These are phyloP conservation scores for Sapajus apella DNA, from an alignment of 2,113 vertebrate genomes.

Conservation along the genomic window DNA sequence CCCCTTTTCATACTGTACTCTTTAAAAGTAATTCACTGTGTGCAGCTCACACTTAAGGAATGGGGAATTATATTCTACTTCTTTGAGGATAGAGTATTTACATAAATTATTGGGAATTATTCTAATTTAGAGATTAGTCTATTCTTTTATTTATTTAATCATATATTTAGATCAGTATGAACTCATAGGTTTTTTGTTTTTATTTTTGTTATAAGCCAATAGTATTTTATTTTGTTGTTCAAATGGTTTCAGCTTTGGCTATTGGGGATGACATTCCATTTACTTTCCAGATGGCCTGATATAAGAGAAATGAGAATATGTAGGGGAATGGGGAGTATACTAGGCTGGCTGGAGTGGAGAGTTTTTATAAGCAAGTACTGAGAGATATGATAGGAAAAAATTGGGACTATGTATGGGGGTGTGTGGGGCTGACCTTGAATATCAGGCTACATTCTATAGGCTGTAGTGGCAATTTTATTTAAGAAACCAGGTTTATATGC, in stretches of 20 bases:
- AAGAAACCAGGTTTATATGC: not conserved
- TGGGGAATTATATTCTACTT: not conserved
- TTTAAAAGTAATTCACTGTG: not conserved
- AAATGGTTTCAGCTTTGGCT: not conserved
- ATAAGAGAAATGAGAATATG: not conserved
- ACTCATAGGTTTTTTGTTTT: not conserved
- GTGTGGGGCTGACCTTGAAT: not conserved
- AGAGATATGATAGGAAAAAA: not conserved
- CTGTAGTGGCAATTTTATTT: not conserved
- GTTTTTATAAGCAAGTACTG: constrained; percentile 9
- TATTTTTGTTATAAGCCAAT: not conserved
- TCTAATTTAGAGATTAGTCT: not conserved
- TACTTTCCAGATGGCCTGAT: not conserved
- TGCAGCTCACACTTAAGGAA: not conserved
- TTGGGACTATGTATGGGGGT: not conserved
- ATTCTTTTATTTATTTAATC: not conserved
- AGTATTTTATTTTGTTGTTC: not conserved
- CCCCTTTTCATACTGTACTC: not conserved
- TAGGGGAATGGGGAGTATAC: no score
- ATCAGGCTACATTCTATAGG: not conserved
- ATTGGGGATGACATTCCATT: not conserved
- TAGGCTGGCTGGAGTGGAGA: not conserved
- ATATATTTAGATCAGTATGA: not conserved
- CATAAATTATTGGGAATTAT: not conserved
- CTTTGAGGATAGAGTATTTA: not conserved